Conservation (phyloP, 92 coral and sea anemone species). For the Porites rus region DNA sequence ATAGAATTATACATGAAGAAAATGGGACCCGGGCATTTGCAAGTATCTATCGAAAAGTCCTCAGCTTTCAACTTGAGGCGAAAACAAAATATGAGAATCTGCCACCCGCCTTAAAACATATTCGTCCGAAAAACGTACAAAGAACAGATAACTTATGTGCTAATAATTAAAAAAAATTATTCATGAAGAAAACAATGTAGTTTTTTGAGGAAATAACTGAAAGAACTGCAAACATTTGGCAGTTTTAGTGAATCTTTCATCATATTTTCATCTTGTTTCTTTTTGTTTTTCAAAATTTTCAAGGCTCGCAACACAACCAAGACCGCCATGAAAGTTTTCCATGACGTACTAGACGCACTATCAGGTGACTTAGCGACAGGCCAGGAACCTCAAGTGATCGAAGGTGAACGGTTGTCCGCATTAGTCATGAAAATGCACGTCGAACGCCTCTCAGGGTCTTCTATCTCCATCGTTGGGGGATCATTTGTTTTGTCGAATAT, state of each 20-base stretch:
- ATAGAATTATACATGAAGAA: no score
- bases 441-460: slow-evolving; percentile 18
- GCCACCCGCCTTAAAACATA: no score
- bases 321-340: slow-evolving; percentile 33
- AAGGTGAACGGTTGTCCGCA: slow-evolving; percentile 31
- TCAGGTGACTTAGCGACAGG: slow-evolving; percentile 24
- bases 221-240: no score
- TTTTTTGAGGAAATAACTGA: no score
- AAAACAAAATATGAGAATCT: no score
- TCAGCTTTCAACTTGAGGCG: no score
- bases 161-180: no score
- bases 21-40: no score
- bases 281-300: not conserved
- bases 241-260: not conserved
- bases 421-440: slow-evolving; percentile 28
- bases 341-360: slow-evolving; percentile 23
- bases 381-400: slow-evolving; percentile 34
- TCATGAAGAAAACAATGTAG: no score
- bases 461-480: slow-evolving; percentile 38
- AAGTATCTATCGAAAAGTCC: no score
- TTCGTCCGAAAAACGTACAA: no score
- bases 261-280: not conserved
- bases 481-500: slow-evolving; percentile 35
- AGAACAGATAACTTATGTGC: no score
- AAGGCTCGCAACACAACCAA: slow-evolving; percentile 60